These are phyloP conservation scores for Rhabditoides inermis DNA, from an alignment of 2,888 invertebrate species.

Conservation along the genomic window DNA sequence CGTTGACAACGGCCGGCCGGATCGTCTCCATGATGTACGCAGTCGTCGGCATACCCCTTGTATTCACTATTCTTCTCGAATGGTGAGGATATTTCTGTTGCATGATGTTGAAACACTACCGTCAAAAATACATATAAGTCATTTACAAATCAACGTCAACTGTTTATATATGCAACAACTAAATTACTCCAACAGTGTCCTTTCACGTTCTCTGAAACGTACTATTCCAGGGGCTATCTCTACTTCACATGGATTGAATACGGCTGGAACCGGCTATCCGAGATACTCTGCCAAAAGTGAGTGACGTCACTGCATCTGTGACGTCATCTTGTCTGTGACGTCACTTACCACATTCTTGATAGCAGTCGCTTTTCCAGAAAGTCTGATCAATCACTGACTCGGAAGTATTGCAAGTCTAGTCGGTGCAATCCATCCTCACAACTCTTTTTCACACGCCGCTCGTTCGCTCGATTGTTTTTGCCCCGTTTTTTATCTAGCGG, in stretches of 20 bases:
- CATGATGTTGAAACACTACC: no score
- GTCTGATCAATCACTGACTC: not conserved
- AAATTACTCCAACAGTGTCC: no score
- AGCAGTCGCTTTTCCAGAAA: not conserved
- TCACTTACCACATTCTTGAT: not conserved
- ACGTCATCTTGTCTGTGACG: not conserved
- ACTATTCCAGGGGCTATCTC: no score
- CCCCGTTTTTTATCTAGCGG: no score
- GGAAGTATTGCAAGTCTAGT: not conserved
- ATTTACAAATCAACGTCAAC: no score
- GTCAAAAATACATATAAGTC: no score
- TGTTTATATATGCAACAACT: no score
- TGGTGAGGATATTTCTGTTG: no score
- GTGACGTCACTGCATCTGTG: constrained; percentile 1
- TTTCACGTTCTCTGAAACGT: no score
- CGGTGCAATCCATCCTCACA: no score
- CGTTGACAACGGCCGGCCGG: constrained; percentile 27
- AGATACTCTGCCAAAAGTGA: constrained; percentile 32
- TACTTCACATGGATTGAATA: constrained; percentile 40
- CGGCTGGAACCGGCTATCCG: constrained; percentile 32
- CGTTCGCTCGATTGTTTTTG: no score
- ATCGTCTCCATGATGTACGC: constrained; percentile 40
- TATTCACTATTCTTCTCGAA: constrained; percentile 35
- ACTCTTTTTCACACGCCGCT: no score
- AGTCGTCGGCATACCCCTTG: constrained; percentile 34